Evolutionary conservation across 2,888 invertebrate genomes (phyloP).

Genomic region (Athalia rosae): DNA sequence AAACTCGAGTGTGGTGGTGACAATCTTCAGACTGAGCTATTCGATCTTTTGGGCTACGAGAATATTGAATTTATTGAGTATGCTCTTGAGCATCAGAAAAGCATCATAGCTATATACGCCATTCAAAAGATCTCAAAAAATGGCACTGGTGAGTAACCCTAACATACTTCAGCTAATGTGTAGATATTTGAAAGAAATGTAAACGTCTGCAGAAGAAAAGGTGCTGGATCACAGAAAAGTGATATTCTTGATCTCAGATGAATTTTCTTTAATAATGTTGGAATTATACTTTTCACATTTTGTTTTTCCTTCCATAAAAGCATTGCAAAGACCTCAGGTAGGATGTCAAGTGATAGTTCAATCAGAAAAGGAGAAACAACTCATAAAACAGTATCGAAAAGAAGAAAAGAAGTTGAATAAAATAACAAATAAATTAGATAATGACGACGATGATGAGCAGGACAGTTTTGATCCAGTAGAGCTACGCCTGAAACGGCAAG

Average conservation of each 20-base stretch:
- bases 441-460: slow-evolving; percentile 69
- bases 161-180: no score
- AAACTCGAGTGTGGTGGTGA: slow-evolving; percentile 75
- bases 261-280: neutral
- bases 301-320: slow-evolving; percentile 64
- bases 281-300: neutral
- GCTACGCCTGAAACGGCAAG: slow-evolving; percentile 75
- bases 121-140: slow-evolving; percentile 55
- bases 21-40: slow-evolving; percentile 87
- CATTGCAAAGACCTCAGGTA: slow-evolving; percentile 78
- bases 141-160: slow-evolving; percentile 14
- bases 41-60: slow-evolving; percentile 93
- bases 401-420: slow-evolving; percentile 86
- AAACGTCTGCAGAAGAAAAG: no score
- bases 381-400: slow-evolving; percentile 85
- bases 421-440: slow-evolving; percentile 71
- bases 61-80: slow-evolving; percentile 69
- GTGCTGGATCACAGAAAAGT: neutral
- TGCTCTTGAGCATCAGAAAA: slow-evolving; percentile 63
- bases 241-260: neutral
- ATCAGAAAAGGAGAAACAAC: slow-evolving; percentile 87
- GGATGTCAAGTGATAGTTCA: slow-evolving; percentile 89
- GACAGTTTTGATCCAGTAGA: slow-evolving; percentile 76
- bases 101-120: slow-evolving; percentile 56
- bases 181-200: no score